These are phyloP conservation scores for Episyrphus balteatus DNA, from an alignment of 1,140 invertebrate species.

Conservation along the genomic window DNA sequence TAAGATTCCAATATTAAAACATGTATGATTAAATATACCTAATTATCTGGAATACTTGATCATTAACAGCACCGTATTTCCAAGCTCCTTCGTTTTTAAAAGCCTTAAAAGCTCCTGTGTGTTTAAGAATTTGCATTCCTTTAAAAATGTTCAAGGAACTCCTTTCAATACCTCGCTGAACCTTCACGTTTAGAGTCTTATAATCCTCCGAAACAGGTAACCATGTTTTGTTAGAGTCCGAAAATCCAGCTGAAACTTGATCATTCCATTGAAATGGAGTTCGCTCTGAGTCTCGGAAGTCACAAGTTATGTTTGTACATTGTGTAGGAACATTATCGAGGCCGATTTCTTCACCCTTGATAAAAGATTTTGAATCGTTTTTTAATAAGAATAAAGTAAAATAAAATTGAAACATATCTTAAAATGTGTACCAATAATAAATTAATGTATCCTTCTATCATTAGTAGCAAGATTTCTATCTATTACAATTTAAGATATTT, in stretches of 20 bases:
- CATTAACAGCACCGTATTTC: conserved; percentile 20
- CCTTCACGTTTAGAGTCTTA: conserved; percentile 40
- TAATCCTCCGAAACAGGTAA: conserved; percentile 51
- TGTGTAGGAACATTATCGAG: conserved; percentile 52
- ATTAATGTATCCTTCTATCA: no score
- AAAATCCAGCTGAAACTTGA: conserved; percentile 48
- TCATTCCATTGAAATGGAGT: conserved; percentile 59
- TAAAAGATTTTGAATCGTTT: neutral
- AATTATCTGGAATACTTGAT: conserved; percentile 28
- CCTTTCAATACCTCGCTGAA: conserved; percentile 29
- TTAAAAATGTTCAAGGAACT: conserved; percentile 30
- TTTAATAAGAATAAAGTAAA: no score
- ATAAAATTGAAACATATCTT: no score
- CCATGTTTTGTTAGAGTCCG: conserved; percentile 49
- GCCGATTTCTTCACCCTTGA: conserved; percentile 68
- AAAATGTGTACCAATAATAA: no score
- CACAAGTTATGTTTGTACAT: conserved; percentile 39
- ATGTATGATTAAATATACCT: conserved; percentile 12
- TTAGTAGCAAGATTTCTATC: no score
- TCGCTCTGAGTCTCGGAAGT: conserved; percentile 46
- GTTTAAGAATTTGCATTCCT: conserved; percentile 20
- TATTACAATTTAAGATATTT: no score
- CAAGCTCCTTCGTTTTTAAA: conserved; percentile 23
- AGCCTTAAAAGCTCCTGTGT: conserved; percentile 19
- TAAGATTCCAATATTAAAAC: neutral